Base-by-base conservation (phyloP, 2,113 vertebrate species). In the Peromyscus leucopus region DNA sequence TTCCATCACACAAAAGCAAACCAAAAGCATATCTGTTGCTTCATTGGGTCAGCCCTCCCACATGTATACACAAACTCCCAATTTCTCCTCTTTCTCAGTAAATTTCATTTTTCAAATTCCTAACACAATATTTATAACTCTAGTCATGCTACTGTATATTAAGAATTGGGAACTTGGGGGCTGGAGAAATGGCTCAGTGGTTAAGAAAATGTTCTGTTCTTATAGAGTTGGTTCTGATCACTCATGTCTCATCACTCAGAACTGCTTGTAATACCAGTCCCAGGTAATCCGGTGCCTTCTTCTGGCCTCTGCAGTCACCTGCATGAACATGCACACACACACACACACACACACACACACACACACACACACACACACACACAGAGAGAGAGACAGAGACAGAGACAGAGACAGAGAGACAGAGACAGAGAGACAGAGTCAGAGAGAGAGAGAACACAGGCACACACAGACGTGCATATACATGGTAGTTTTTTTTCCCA, bases 351-450 rank as follows among this genome's bases (percentile, higher is more conserved):
- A 48, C 42, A 76, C 63, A 65, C 24, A 65, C 63, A 31, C 26
- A 28, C 1, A 65, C 2, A 11, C 9, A 5, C 24, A 1, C 24
- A 15, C 2, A 42, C 22, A 5, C 22, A 9, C 22, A 46, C 4
- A 75, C 8, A 42, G 42, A 42, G 42, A 42, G 3, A 42, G 42
- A 42, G 42, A 42, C 3, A 65, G 4, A 71, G 33, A 19, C 2
- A 72, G 24, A 19, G 7, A n/a, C 31, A 80, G 3, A 80, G 6
- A 55, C 8, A 79, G 28, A 55, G 22, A 79, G 48, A 10, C 24
- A 28, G 0, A 65, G 0, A 10, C 24, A 24, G 8, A 4, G 22
- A 1, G 22, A 15, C 2, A 42, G 39, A 5, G 39, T 3, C 22
- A 42, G 3, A 75, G 59, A 61, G 5, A 61, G 57, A 61, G 59